A percentile compares a stretch with the other conserved stretches of the same genome.
Evolutionary conservation across 2,888 invertebrate genomes (phyloP).

Genomic region (Leptogaster cylindrica): DNA sequence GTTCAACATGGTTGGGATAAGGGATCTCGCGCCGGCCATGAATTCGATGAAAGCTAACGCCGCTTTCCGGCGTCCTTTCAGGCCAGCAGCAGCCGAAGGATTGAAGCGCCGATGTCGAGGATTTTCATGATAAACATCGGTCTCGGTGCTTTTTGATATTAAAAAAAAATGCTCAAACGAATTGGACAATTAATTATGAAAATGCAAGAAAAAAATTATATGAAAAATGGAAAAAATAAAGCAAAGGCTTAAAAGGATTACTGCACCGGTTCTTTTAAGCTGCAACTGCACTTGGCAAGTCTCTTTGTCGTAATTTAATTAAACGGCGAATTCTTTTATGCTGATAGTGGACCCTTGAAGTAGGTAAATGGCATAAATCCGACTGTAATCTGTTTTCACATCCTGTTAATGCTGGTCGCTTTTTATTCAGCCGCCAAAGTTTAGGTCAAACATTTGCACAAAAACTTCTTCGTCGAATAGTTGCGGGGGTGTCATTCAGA

Average conservation of each 20-base stretch:
- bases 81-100: slow-evolving; percentile 25
- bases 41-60: slow-evolving; percentile 10
- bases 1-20: slow-evolving; percentile 4
- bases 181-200: slow-evolving; percentile 35
- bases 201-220: slow-evolving; percentile 26
- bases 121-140: slow-evolving; percentile 34
- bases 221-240: too few species aligned
- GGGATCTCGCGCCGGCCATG: slow-evolving; percentile 15
- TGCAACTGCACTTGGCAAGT: slow-evolving; percentile 25
- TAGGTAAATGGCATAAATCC: slow-evolving; percentile 13
- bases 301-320: slow-evolving; percentile 34
- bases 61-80: slow-evolving; percentile 29
- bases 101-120: slow-evolving; percentile 23
- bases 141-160: slow-evolving; percentile 18
- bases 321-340: slow-evolving; percentile 28
- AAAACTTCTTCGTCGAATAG: too few species aligned
- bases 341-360: slow-evolving; percentile 7
- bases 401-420: not conserved
- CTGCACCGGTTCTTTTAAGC: slow-evolving; percentile 29
- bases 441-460: too few species aligned
- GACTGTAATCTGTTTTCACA: not conserved
- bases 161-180: slow-evolving; percentile 29
- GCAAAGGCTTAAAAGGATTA: slow-evolving; percentile 14
- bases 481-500: not conserved
- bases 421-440: not conserved